Evolutionary conservation across 2,113 vertebrate genomes (phyloP), one percentile per base, ranked within the genome.

Genomic region (Scatophagus argus): DNA sequence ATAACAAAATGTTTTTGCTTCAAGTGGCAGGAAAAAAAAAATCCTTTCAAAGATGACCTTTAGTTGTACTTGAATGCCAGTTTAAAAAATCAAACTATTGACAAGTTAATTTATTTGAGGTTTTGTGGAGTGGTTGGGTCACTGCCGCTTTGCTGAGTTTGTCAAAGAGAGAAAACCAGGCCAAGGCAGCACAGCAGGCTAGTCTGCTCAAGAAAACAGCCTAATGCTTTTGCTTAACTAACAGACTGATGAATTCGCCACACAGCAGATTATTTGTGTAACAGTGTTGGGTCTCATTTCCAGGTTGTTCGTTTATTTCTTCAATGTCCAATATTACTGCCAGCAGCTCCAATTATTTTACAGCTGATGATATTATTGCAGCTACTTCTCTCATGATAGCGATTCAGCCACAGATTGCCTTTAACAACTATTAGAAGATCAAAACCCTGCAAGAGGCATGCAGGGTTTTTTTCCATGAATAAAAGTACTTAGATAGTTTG

Each of bases 1-100:
- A 29, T 49, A 59, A 34, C n/a, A n/a, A n/a, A n/a, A n/a, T n/a
- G n/a, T 27, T 54, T 77, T 16, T 46, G 55, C 19, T 68, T 60
- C 41, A 68, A 77, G 51, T 63, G n/a, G 44, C 74, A 54, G 16
- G 56, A 80, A 71, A 41, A 59, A 9, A 36, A 49, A 44, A 29
- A 68, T 43, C 43, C 12, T 59, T 73, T 72, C 8, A 51, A 56
- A 62, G 19, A 77, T 38, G 62, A 46, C 67, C 54, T 67, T 77
- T 36, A 67, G 11, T 41, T 67, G 11, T 52, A 13, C 17, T 52
- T 34, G 32, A 44, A 78, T 56, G 39, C 27, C n/a, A 10, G 13
- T 23, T 49, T 49, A 49, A 49, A 49, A n/a, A n/a, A n/a, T n/a
- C 29, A 23, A 39, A 23, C 21, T 25, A 23, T n/a, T n/a, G 21